Percentiles rank a stretch among this genome's conserved stretches.
These are phyloP conservation scores for Myripristis murdjan DNA, from an alignment of 2,797 vertebrate species.

Conservation along the genomic window DNA sequence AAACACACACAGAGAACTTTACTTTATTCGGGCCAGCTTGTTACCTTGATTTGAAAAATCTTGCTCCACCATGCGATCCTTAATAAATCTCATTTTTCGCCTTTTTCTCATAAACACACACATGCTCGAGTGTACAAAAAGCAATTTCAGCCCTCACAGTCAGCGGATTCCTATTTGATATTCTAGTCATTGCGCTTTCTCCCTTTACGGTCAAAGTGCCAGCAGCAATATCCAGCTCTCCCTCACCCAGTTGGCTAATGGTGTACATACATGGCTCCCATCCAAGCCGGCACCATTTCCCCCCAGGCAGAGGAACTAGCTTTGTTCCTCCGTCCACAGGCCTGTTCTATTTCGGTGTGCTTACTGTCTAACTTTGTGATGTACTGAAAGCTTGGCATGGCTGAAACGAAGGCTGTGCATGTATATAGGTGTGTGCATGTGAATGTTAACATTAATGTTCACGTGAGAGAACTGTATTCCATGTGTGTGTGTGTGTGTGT, in stretches of 20 bases:
- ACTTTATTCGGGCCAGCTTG: not conserved
- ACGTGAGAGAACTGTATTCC: constrained; percentile 38
- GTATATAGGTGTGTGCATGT: constrained; percentile 57
- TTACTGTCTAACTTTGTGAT: constrained; percentile 46
- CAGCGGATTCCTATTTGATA: constrained; percentile 19
- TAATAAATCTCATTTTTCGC: constrained; percentile 22
- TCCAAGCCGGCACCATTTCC: constrained; percentile 31
- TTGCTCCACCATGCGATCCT: constrained; percentile 9
- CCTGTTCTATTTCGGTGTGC: constrained; percentile 59
- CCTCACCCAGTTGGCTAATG: constrained; percentile 44
- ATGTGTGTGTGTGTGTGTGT: too few species aligned
- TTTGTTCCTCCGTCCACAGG: constrained; percentile 47
- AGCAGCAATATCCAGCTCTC: constrained; percentile 49
- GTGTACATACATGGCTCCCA: constrained; percentile 49
- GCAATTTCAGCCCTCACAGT: constrained; percentile 22
- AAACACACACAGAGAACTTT: not conserved
- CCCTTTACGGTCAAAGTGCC: constrained; percentile 53
- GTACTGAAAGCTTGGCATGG: constrained; percentile 42
- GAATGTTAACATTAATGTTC: constrained; percentile 35
- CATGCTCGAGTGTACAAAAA: constrained; percentile 20
- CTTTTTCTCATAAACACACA: constrained; percentile 14
- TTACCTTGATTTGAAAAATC: not conserved
- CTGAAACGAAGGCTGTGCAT: constrained; percentile 55
- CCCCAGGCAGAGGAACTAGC: constrained; percentile 17
- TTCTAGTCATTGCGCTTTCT: constrained; percentile 46